phyloP scores from a whole-genome alignment of 1,140 invertebrate species.

The Drosophila mayri region DNA sequence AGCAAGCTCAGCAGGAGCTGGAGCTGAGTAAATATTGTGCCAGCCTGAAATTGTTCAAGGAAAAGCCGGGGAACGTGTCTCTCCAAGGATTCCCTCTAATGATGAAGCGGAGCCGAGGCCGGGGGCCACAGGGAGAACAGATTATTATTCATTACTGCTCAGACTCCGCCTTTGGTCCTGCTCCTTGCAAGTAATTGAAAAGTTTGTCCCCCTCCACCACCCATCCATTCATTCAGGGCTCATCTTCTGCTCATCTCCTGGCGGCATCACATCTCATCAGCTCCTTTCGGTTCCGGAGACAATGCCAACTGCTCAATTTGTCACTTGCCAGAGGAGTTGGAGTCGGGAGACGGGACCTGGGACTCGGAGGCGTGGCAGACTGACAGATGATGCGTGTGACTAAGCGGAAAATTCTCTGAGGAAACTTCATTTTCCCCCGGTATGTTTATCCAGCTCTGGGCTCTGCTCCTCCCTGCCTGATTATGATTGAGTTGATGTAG shows the following conservation, averaged over 20 bases:
- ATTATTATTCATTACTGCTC: conserved; percentile 51
- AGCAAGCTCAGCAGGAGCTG: conserved; percentile 12
- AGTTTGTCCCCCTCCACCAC: conserved; percentile 40
- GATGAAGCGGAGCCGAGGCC: conserved; percentile 13
- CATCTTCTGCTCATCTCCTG: conserved; percentile 38
- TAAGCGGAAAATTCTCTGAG: conserved; percentile 60
- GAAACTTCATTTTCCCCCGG: conserved; percentile 11
- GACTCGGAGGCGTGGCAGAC: conserved; percentile 29
- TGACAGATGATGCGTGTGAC: conserved; percentile 73
- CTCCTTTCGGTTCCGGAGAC: conserved; percentile 38
- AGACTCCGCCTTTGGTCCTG: conserved; percentile 20
- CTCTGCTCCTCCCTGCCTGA: conserved; percentile 20
- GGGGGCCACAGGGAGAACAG: neutral
- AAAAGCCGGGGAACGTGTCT: conserved; percentile 37
- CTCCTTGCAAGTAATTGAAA: conserved; percentile 69
- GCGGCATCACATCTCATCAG: conserved; percentile 39
- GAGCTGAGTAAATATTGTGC: conserved; percentile 39
- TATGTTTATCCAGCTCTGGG: neutral
- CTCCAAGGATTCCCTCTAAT: conserved; percentile 32
- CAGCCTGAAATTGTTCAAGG: conserved; percentile 34
- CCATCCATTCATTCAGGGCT: conserved; percentile 13
- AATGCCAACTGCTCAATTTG: conserved; percentile 63
- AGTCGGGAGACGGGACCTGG: conserved; percentile 1
- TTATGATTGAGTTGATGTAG: conserved; percentile 79
- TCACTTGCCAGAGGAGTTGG: conserved; percentile 25